Percentiles rank a stretch among this genome's conserved stretches.
phyloP scores from a whole-genome alignment of 2,113 vertebrate species.

The Phalacrocorax pelagicus region DNA sequence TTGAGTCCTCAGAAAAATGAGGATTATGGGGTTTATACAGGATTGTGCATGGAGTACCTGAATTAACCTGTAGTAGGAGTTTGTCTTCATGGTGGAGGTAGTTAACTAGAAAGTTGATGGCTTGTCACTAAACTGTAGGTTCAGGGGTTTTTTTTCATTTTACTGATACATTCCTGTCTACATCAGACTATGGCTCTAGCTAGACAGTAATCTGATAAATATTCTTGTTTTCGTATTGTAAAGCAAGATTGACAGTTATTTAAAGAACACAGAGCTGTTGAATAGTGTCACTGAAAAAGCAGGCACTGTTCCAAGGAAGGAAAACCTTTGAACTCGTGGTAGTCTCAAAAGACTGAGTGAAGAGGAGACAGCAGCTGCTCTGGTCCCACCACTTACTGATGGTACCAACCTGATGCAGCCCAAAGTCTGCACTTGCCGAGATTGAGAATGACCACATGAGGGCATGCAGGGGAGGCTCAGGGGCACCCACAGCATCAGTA shows the following conservation, averaged over 20 bases:
- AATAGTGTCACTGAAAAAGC: not conserved
- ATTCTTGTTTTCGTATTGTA: not conserved
- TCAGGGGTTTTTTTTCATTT: not conserved
- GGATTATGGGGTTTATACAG: not conserved
- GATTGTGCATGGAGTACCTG: not conserved
- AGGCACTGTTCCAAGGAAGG: not conserved
- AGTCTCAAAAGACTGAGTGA: not conserved
- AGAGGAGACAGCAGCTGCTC: not conserved
- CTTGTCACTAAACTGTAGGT: not conserved
- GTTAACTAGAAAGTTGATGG: not conserved
- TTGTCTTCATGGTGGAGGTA: not conserved
- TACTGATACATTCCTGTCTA: not conserved
- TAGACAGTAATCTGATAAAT: not conserved
- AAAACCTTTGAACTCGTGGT: not conserved
- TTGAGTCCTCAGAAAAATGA: not conserved
- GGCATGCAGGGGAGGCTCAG: no score
- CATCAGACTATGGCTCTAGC: not conserved
- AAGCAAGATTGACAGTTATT: not conserved
- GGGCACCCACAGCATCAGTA: not conserved
- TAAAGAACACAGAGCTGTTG: not conserved
- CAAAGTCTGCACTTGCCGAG: not conserved
- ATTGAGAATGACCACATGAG: accelerated
- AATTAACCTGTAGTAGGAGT: not conserved
- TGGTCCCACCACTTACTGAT: not conserved
- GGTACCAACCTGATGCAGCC: not conserved